Evolutionary conservation across 2,888 invertebrate genomes (phyloP).

Genomic region (Rotaria magnacalcarata): DNA sequence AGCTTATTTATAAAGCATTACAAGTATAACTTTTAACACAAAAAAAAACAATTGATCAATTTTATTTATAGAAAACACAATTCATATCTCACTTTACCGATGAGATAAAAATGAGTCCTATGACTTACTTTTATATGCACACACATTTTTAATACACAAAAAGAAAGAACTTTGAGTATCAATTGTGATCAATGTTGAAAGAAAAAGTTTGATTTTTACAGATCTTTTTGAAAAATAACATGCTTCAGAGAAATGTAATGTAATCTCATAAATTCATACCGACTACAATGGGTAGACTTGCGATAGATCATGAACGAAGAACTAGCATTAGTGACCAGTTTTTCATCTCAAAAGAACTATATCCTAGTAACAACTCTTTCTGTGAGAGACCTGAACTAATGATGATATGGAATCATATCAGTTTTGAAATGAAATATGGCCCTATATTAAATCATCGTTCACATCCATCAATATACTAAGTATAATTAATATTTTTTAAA

Average conservation of each 20-base stretch:
- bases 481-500: constrained; percentile 5
- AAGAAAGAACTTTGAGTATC: no score
- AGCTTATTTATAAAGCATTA: no score
- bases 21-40: no score
- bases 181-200: no score
- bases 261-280: neutral
- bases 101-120: neutral
- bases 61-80: neutral
- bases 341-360: no score
- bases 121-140: neutral
- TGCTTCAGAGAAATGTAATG: neutral
- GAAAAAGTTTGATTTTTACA: neutral
- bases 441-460: constrained; percentile 41
- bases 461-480: constrained; percentile 32
- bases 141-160: neutral
- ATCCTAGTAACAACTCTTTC: no score
- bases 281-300: no score
- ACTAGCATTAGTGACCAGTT: no score
- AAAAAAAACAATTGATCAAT: neutral
- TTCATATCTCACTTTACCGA: neutral
- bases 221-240: neutral
- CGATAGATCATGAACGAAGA: no score
- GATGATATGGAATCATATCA: constrained; percentile 24
- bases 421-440: constrained; percentile 38
- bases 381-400: no score